Conservation (phyloP, 2,797 vertebrate genomes). For the Acipenser transmontanus region DNA sequence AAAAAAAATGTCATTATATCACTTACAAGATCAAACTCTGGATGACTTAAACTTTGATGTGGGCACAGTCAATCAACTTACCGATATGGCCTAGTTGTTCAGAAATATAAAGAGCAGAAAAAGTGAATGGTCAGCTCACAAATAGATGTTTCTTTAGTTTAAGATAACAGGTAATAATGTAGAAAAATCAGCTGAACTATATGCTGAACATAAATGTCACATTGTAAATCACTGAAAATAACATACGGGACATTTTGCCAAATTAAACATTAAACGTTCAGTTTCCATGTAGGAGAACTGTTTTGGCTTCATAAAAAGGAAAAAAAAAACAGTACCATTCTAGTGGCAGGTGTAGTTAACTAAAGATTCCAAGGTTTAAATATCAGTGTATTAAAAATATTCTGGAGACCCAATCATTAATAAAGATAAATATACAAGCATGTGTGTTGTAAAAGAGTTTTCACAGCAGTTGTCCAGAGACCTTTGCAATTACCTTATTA, state of each 20-base stretch:
- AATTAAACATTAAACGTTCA: constrained; percentile 80
- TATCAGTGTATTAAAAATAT: constrained; percentile 68
- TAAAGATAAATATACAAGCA: constrained; percentile 53
- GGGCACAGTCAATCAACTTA: no score
- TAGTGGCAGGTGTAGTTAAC: constrained; percentile 85
- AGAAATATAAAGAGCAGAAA: no score
- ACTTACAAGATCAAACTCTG: no score
- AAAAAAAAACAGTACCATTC: constrained; percentile 36
- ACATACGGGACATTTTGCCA: constrained; percentile 50
- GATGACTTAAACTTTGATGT: no score
- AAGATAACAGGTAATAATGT: neutral
- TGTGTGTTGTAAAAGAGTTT: constrained; percentile 70
- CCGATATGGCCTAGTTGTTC: no score
- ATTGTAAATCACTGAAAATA: no score
- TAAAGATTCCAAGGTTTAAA: constrained; percentile 69
- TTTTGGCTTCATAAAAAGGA: constrained; percentile 64
- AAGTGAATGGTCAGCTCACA: no score
- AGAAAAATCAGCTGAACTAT: no score
- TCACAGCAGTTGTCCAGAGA: constrained; percentile 80
- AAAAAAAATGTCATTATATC: no score
- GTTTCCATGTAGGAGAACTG: constrained; percentile 34
- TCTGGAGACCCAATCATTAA: constrained; percentile 53
- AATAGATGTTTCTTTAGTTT: no score
- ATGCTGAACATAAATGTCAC: no score
- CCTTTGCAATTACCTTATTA: constrained; percentile 66